Evolutionary conservation across 2,888 invertebrate species (phyloP).

Genomic region (Spisula subtruncata): DNA sequence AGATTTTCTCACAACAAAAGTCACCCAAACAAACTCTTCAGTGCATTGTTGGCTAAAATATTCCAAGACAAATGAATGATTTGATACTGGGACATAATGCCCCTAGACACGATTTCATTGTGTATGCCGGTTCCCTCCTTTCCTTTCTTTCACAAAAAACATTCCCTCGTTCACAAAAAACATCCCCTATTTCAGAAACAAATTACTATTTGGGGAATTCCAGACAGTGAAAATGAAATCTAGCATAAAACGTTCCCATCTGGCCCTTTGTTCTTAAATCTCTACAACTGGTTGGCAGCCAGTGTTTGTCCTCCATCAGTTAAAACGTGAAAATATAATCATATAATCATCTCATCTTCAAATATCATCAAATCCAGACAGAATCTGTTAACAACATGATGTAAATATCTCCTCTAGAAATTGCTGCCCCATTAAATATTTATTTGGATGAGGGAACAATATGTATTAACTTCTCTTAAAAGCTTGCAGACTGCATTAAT

Average conservation of each 20-base stretch:
- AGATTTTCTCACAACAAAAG: not conserved
- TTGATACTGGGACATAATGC: not conserved
- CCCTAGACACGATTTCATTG: conserved; percentile 6
- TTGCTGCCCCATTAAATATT: too few species aligned
- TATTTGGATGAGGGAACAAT: too few species aligned
- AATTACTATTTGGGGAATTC: conserved; percentile 4
- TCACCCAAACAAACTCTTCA: not conserved
- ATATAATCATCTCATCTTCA: too few species aligned
- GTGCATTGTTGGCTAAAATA: conserved; percentile 1
- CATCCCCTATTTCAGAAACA: conserved; percentile 18
- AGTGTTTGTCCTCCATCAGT: not conserved
- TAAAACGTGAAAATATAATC: conserved; percentile 13
- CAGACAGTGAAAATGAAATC: not conserved
- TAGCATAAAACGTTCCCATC: conserved; percentile 11
- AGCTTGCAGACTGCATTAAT: too few species aligned
- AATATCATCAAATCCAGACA: conserved; percentile 2
- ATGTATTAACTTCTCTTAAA: too few species aligned
- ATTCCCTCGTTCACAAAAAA: not conserved
- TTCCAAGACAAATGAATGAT: not conserved
- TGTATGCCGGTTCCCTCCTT: not conserved
- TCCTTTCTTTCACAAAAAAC: not conserved
- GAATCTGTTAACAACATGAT: not conserved
- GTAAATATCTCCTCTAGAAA: not conserved
- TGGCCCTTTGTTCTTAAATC: not conserved
- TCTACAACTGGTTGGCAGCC: not conserved